Evolutionary conservation across 2,888 invertebrate genomes (phyloP), one percentile per base, ranked within the genome.

Genomic region (Phyllotreta cruciferae): DNA sequence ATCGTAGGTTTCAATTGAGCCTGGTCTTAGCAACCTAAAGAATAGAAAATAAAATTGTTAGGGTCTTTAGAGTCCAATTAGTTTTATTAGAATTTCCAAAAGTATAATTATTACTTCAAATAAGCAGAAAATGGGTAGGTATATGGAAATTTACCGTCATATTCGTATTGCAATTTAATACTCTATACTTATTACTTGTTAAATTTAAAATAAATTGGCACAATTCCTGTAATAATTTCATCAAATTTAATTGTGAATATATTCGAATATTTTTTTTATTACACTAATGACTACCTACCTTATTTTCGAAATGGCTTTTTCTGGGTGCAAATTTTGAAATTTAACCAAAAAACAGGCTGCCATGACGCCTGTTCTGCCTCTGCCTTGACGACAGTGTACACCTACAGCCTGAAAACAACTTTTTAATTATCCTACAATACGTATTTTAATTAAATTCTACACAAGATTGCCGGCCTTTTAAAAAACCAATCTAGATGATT

Each of bases 321-420:
- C 87, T 0, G 90, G 88, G 8, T 86, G 79, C 81, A 86, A 82
- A 49, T 84, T 82, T 66, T 84, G 81, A 74, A 86, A 87, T 71
- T 85, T 83, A 13, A 90, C 87, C 62, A 91, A 80, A 79, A 89
- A 91, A 78, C 90, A 90, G 1, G 91, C 90, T 34, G 88, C 84
- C 86, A 91, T 85, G 0, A 88, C 88, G 49, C 91, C 92, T 0
- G 90, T 90, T 58, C 91, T 82, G 0, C 90, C 91, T 41, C 87
- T 81, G 0, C 91, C 91, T 76, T 88, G 87, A 5, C 88, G 82
- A 74, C 91, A 90, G 77, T 90, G 90, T 6, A 91, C 85, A 1
- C 88, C 90, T 8, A 90, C 83, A 44, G 86, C 83, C 90, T 90
- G 80, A 0, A 77, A 77, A 70, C 47, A 65, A 24, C 24, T 24